A percentile compares a stretch with the other conserved stretches of the same genome.
These are phyloP conservation scores for Daboia siamensis DNA, from an alignment of 2,113 vertebrate genomes.

Conservation along the genomic window DNA sequence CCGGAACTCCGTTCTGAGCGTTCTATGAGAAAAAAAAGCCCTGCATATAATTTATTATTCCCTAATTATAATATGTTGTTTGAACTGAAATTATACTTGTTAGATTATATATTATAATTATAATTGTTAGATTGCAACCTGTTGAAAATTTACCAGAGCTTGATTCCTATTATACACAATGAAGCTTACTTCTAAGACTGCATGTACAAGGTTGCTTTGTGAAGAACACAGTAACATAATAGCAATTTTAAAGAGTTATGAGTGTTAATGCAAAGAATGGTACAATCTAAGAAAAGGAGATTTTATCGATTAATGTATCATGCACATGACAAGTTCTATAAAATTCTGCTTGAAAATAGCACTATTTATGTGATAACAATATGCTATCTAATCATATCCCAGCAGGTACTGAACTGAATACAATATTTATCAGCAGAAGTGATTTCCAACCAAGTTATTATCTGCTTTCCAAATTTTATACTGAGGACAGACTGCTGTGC, in stretches of 20 bases:
- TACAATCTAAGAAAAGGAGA: constrained; percentile 18
- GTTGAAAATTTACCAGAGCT: not conserved
- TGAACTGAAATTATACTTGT: not conserved
- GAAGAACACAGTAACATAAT: not conserved
- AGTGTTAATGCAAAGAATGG: not conserved
- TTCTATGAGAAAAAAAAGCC: no score
- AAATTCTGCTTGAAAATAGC: constrained; percentile 36
- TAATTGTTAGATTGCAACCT: not conserved
- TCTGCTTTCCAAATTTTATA: constrained; percentile 48
- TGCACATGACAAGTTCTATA: constrained; percentile 26
- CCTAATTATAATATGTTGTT: not conserved
- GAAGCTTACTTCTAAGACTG: not conserved
- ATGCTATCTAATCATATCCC: constrained; percentile 43
- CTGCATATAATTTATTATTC: not conserved
- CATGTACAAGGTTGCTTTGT: not conserved
- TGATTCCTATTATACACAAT: not conserved
- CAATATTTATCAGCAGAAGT: constrained; percentile 46
- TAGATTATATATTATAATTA: not conserved
- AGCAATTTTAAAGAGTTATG: constrained; percentile 3
- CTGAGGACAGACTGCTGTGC: constrained; percentile 40
- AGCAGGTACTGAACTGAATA: constrained; percentile 52
- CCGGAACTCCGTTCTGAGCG: no score
- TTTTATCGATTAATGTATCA: constrained; percentile 32
- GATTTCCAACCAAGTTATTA: constrained; percentile 50
- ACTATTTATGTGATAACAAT: constrained; percentile 55